phyloP scores from a whole-genome alignment of 2,113 vertebrate genomes.

The Urocitellus parryii region DNA sequence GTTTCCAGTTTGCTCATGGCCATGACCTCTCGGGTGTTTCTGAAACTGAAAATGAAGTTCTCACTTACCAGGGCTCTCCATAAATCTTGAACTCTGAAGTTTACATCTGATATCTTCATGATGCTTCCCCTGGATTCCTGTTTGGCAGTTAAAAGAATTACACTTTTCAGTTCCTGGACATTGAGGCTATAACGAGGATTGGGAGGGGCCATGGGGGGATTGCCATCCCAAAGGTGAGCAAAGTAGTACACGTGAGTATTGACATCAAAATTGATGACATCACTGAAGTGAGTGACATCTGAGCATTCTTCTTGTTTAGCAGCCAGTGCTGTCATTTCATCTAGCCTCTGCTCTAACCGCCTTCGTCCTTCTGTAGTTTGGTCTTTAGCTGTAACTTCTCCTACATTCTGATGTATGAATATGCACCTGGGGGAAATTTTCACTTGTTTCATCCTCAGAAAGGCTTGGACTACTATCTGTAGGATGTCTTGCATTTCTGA shows the following conservation, averaged over 20 bases:
- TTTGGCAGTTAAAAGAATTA: constrained; percentile 69
- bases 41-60: constrained; percentile 86
- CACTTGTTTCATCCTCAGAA: constrained; percentile 84
- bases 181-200: constrained; percentile 83
- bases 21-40: constrained; percentile 79
- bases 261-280: constrained; percentile 82
- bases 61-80: constrained; percentile 82
- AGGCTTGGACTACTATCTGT: constrained; percentile 83
- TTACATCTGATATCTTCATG: constrained; percentile 77
- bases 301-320: constrained; percentile 81
- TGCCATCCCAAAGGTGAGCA: constrained; percentile 83
- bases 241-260: constrained; percentile 82
- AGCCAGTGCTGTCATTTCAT: constrained; percentile 79
- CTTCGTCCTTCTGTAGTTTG: constrained; percentile 78
- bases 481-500: constrained; percentile 85
- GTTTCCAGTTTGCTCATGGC: constrained; percentile 81
- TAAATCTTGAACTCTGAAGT: constrained; percentile 67
- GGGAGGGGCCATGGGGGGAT: constrained; percentile 83
- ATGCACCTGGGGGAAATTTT: constrained; percentile 81
- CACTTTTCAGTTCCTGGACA: constrained; percentile 80
- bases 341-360: constrained; percentile 74
- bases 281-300: constrained; percentile 76
- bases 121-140: constrained; percentile 45
- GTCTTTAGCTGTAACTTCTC: constrained; percentile 76
- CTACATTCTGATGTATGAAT: constrained; percentile 86